Base-by-base conservation (phyloP, 1,140 invertebrate genomes). In the Drosophila athabasca region DNA sequence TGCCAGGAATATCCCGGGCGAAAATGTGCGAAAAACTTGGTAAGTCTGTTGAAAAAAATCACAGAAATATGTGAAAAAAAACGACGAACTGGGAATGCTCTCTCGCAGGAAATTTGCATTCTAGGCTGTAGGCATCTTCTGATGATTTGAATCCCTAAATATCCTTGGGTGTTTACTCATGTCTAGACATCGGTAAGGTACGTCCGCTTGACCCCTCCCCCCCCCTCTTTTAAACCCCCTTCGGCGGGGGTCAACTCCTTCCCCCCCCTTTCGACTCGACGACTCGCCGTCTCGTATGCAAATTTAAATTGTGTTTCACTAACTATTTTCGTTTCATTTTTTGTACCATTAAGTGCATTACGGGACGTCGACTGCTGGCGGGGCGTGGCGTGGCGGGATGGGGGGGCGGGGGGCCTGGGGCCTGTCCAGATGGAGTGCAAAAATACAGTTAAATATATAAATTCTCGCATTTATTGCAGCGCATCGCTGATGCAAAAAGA, bases 381-480 rank as follows among this genome's bases (percentile, higher is more conserved):
- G 24, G 58, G 58, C 24, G 62, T 44, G 45, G n/a, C n/a, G n/a
- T n/a, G n/a, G n/a, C n/a, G n/a, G 17, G 17, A 0, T 19, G 17
- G 17, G 17, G 0, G 17, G 17, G 0, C 17, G 17, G 17, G 17
- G 17, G 0, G 17, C 17, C 17, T 19, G 17, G 44, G 62, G 45
- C 11, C 62, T 17, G 55, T 43, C 62, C 39, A 62, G 44, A 29
- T 41, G 62, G 44, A 68, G 67, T 69, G 52, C 66, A 69, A 69
- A 69, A 69, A 69, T 44, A 69, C 50, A 51, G 45, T 64, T 54
- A 82, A 71, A 71, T 60, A 48, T 53, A 74, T 79, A 83, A 79
- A 82, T 74, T 66, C 44, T 67, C 54, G 60, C 72, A 82, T 83
- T 75, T 85, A 72, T 78, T 72, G 60, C 67, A 65, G 39, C 49